A percentile compares a stretch with the other conserved stretches of the same genome.
phyloP scores from a whole-genome alignment of 2,797 vertebrate species.

The Agapornis canus region DNA sequence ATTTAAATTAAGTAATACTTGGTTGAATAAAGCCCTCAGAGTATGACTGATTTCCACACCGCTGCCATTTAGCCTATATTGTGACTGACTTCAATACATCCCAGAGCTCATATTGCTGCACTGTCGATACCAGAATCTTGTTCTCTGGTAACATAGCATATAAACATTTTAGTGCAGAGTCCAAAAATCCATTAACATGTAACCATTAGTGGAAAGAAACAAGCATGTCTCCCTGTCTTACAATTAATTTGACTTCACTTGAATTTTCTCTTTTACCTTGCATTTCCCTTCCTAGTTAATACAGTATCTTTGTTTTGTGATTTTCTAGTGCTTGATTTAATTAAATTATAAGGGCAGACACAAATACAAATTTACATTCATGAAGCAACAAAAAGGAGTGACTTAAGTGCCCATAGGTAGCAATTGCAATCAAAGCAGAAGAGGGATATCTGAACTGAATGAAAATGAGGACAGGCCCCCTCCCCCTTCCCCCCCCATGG shows the following conservation, averaged over 20 bases:
- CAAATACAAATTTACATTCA: neutral
- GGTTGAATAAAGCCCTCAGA: neutral
- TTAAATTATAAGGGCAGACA: neutral
- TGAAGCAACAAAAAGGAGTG: neutral
- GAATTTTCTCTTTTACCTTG: neutral
- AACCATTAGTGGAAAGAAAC: neutral
- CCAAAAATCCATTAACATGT: neutral
- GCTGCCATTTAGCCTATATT: neutral
- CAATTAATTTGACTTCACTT: neutral
- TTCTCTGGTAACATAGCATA: neutral
- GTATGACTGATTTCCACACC: neutral
- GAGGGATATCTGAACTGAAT: neutral
- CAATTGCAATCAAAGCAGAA: neutral
- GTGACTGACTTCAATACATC: neutral
- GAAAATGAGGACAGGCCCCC: neutral
- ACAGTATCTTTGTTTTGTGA: neutral
- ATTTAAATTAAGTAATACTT: neutral
- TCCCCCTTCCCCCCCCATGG: rapidly evolving
- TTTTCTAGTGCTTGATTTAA: neutral
- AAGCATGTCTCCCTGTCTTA: neutral
- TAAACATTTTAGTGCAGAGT: neutral
- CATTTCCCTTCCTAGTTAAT: neutral
- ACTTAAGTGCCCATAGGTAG: neutral
- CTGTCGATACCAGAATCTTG: neutral
- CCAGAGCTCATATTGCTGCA: neutral